Percentiles rank a stretch among this genome's conserved stretches.
These are phyloP conservation scores for Parnassius orleans DNA, from an alignment of 2,888 invertebrate species.

Conservation along the genomic window DNA sequence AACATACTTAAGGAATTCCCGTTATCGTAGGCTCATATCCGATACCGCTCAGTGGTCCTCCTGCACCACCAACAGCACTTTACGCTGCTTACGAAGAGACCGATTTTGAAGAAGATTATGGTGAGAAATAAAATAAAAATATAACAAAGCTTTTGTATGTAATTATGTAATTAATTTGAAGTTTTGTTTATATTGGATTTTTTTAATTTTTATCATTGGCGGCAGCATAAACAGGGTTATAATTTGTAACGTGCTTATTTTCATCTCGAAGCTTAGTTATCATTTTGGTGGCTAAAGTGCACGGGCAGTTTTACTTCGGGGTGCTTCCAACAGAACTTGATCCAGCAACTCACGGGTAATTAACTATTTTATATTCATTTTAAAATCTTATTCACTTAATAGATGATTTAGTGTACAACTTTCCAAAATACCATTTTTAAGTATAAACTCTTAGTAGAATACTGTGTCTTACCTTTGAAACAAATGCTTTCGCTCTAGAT, in stretches of 20 bases:
- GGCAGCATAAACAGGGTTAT: constrained; percentile 25
- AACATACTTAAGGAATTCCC: not conserved
- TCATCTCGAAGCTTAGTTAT: not conserved
- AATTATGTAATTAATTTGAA: not conserved
- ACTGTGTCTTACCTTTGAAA: no score
- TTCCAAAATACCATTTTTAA: no score
- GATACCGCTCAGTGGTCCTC: constrained; percentile 21
- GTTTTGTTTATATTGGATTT: not conserved
- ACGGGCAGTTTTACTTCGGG: not conserved
- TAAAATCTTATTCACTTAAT: no score
- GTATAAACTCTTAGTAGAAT: no score
- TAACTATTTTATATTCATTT: not conserved
- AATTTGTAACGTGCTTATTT: not conserved
- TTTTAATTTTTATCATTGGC: constrained; percentile 21
- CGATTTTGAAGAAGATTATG: constrained; percentile 18
- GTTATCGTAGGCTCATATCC: constrained; percentile 17
- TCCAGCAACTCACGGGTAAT: not conserved
- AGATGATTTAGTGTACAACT: no score
- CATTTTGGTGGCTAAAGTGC: constrained; percentile 5
- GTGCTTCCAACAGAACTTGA: not conserved
- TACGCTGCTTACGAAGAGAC: constrained; percentile 7
- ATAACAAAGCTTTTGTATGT: not conserved
- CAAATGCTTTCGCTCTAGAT: no score
- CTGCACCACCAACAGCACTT: constrained; percentile 1
- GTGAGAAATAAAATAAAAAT: constrained; percentile 9